Evolutionary conservation across 2,888 invertebrate genomes (phyloP), one percentile per base, ranked within the genome.

Genomic region (Zele albiditarsus): DNA sequence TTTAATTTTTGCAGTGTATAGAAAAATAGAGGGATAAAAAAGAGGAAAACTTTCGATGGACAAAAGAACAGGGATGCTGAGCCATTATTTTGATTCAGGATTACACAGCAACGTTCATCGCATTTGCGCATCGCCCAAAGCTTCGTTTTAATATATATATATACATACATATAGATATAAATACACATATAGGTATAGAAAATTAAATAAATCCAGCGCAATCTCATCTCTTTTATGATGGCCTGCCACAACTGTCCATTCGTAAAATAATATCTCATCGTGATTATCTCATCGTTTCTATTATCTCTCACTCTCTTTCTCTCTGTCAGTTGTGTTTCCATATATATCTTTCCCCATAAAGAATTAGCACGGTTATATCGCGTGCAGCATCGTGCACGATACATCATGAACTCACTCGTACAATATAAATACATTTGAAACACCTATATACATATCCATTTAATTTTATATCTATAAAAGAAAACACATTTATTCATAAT

Each of bases 1-100:
- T 63, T 63, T 2, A 3, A 63, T 23, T 63, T 33, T 33, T 10
- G n/a, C 10, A 28, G 5, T 38, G 8, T 8, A 31, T 28, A 28
- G 27, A 60, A 60, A 28, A 60, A 60, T 60, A 77, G 75, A 57
- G 71, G 79, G 77, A 78, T 80, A 71, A 78, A 80, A 82, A 81
- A 81, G 77, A n/a, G n/a, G n/a, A n/a, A n/a, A n/a, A n/a, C n/a
- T n/a, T 77, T 75, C 46, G 23, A 49, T 53, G 58, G 28, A 83
- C 83, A 82, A 82, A 81, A 42, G 81, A 73, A 38, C 46, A 25
- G 60, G 67, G 77, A 71, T 76, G 72, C 77, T 76, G 73, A 78
- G 73, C 72, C 73, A 67, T 63, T 81, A 82, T 84, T 82, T 82
- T 82, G 74, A 62, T 80, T 82, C 71, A 70, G 82, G 83, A 85